Base-by-base conservation (phyloP, 2,888 invertebrate genomes). In the Leucophenga maculata region DNA sequence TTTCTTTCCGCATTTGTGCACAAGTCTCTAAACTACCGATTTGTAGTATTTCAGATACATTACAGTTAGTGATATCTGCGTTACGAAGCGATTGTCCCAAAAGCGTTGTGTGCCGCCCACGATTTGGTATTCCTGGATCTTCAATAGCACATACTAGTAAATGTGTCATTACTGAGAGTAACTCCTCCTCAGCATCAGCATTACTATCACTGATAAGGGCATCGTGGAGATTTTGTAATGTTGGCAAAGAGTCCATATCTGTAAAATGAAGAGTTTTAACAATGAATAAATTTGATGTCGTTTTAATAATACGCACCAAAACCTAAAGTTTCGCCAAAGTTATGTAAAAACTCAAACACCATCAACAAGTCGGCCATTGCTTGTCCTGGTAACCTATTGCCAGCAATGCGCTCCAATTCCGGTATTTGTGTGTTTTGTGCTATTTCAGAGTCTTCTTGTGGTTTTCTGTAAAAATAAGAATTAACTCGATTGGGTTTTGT, bases 331-430 rank as follows among this genome's bases (percentile, higher is more conserved):
- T 96, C 96, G 65, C 96, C 97, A 86, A 99, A 99, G 89, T 97
- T 98, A 83, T 97, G 95, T 76, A 98, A 90, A 87, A 99, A 99
- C 90, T 99, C 98, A 85, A 95, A 95, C n/a, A 97, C 94, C 94
- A 98, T 98, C 22, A 99, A 90, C 55, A 95, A 91, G 88, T 98
- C 96, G 0, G 96, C 94, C 90, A 97, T 96, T 0, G 97, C 97
- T 85, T 95, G 93, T 0, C 97, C 97, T 0, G 95, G 91, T 66
- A 99, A 89, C 84, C 93, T 92, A 68, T 96, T 90, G 1, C 95
- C 95, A 0, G 94, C 92, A 77, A 98, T 93, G 76, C 97, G 91
- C 68, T 93, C 92, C 67, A 95, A 89, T 3, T 91, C 90, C 0
- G 95, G 95, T 73, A 95, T 89, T 0, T 92, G 89, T 84, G 93